Evolutionary conservation across 1,140 invertebrate genomes (phyloP), one percentile per base, ranked within the genome.

Genomic region (Temnothorax longispinosus): DNA sequence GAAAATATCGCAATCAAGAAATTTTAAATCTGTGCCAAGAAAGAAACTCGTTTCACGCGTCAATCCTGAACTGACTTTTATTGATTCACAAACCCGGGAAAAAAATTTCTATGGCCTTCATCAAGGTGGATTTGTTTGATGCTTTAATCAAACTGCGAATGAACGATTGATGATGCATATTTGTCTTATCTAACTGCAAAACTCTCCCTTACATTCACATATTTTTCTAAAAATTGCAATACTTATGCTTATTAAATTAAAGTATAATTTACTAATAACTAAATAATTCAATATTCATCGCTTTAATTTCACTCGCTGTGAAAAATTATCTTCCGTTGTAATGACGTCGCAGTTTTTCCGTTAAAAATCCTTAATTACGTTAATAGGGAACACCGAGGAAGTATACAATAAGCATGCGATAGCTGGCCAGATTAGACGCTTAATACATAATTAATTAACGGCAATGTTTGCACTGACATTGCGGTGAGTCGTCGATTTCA

Each of bases 401-500:
- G 15, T n/a, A 38, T 44, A 64, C 41, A 74, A 15, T 15, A 41
- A 67, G 44, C 11, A 27, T 56, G 21, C 11, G 41, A 15, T 47
- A 27, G 13, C 7, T n/a, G 6, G 6, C 13, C 38, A 11, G 54
- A 38, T 35, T 15, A 64, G 27, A 27, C 27, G 35, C 13, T 85
- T 84, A 74, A 80, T 87, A 32, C 50, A 64, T 32, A 32, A 71
- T 52, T 52, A 72, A 88, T 88, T 74, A 77, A 87, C 38, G 65
- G 47, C 41, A 35, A 64, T 62, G 41, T 27, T 82, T 35, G 5
- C 50, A 58, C 7, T 21, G 47, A 32, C 32, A 13, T 50, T n/a
- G 50, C 78, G 50, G 80, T 88, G 89, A 90, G 84, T 88, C 44
- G 72, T 82, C 87, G 32, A 87, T 81, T 90, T 89, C 58, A 62